Evolutionary conservation across 2,113 vertebrate species (phyloP).

Genomic region (Amblyopsis rosae): DNA sequence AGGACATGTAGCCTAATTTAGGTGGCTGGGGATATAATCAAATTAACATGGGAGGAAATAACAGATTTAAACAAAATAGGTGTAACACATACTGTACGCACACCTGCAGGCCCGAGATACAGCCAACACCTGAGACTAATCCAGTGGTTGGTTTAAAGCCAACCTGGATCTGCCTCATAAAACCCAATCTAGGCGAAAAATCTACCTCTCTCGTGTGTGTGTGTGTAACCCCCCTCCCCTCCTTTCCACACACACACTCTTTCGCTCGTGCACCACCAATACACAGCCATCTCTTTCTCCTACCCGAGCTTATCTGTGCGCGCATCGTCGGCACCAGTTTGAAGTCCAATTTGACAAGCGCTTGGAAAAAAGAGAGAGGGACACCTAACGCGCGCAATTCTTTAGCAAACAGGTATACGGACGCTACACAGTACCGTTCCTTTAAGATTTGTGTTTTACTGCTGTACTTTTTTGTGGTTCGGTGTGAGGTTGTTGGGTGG

Average conservation of each 20-base stretch:
- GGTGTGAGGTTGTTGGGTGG: background rate
- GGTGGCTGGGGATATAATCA: no score
- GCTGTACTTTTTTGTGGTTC: conserved; percentile 49
- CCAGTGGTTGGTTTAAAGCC: no score
- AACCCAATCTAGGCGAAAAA: no score
- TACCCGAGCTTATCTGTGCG: conserved; percentile 69
- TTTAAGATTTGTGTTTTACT: conserved; percentile 47
- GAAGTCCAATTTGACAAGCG: conserved; percentile 70
- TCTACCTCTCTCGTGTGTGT: background rate
- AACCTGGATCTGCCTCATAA: no score
- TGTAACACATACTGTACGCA: no score
- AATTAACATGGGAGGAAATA: no score
- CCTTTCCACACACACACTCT: background rate
- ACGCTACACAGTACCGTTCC: background rate
- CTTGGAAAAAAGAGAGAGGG: conserved; percentile 30
- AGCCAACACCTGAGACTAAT: no score
- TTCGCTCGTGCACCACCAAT: background rate
- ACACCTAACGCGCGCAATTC: conserved; percentile 20
- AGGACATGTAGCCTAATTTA: no score
- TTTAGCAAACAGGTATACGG: conserved; percentile 33
- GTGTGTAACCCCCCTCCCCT: background rate
- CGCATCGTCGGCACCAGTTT: conserved; percentile 75
- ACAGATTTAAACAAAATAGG: no score
- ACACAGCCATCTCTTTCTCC: background rate
- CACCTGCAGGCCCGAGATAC: no score